These are phyloP conservation scores for Andrena bucephala DNA, from an alignment of 2,888 invertebrate species.

Conservation along the genomic window DNA sequence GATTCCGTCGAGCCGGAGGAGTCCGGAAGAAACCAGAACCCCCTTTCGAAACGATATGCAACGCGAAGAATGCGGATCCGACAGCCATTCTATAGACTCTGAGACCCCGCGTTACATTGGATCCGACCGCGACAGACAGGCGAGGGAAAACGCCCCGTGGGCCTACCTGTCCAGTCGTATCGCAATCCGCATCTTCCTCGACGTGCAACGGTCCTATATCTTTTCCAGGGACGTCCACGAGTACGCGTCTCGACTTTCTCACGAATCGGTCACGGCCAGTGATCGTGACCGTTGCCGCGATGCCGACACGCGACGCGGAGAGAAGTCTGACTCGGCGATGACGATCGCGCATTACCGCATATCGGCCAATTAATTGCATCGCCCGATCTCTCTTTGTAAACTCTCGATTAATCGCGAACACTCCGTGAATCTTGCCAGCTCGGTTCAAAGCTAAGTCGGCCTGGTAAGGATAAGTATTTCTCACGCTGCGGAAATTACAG, in stretches of 20 bases:
- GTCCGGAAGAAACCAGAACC: neutral
- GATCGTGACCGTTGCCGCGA: constrained; percentile 62
- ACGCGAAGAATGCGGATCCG: constrained; percentile 13
- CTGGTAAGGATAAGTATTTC: neutral
- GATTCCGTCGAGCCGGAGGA: neutral
- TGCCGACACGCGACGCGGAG: constrained; percentile 61
- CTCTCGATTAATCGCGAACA: constrained; percentile 26
- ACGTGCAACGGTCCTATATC: constrained; percentile 25
- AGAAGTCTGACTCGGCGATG: constrained; percentile 74
- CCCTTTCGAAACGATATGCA: neutral
- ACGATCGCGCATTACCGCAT: constrained; percentile 74
- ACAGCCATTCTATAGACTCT: constrained; percentile 42
- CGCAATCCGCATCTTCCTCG: constrained; percentile 6
- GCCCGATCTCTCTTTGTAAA: constrained; percentile 75
- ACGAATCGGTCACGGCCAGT: constrained; percentile 27
- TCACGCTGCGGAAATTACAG: neutral
- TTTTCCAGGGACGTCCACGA: neutral
- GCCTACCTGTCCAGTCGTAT: constrained; percentile 23
- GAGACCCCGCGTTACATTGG: constrained; percentile 33
- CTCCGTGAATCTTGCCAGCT: constrained; percentile 33
- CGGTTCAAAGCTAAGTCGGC: neutral
- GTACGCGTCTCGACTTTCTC: constrained; percentile 30
- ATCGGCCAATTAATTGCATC: constrained; percentile 82
- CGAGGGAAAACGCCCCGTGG: constrained; percentile 60
- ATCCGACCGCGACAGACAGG: constrained; percentile 55